Conservation (phyloP, 53 echinoderm and acorn worm genomes). For the Echinometra lucunter region DNA sequence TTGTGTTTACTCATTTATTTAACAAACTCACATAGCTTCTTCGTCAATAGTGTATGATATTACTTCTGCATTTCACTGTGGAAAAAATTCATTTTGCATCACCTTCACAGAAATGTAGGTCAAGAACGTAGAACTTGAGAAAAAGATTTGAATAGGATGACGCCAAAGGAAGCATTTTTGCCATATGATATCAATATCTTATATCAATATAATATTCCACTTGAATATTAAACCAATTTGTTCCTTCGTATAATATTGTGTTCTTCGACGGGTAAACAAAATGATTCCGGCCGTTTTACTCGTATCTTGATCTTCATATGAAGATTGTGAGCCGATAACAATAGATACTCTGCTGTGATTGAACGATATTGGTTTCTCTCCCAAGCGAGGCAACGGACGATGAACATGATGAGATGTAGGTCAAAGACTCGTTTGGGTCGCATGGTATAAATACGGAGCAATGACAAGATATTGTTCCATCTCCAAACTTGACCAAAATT, state of each 20-base stretch:
- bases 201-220: neutral
- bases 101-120: neutral
- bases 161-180: neutral
- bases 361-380: conserved; percentile 15
- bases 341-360: neutral
- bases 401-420: neutral
- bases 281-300: neutral
- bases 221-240: neutral
- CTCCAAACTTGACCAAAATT: neutral
- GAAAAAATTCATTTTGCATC: neutral
- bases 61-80: neutral
- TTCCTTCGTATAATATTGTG: neutral
- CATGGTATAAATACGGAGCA: neutral
- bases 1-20: no score
- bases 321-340: neutral
- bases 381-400: neutral
- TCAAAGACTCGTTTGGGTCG: neutral
- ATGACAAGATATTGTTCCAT: neutral
- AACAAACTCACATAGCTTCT: no score
- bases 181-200: neutral
- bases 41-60: no score
- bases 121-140: neutral
- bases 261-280: neutral
- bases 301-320: neutral
- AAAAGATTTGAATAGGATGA: neutral